Percentiles rank a stretch among this genome's conserved stretches.
These are phyloP conservation scores for Oreocharis arfaki DNA, from an alignment of 2,113 vertebrate genomes.

Conservation along the genomic window DNA sequence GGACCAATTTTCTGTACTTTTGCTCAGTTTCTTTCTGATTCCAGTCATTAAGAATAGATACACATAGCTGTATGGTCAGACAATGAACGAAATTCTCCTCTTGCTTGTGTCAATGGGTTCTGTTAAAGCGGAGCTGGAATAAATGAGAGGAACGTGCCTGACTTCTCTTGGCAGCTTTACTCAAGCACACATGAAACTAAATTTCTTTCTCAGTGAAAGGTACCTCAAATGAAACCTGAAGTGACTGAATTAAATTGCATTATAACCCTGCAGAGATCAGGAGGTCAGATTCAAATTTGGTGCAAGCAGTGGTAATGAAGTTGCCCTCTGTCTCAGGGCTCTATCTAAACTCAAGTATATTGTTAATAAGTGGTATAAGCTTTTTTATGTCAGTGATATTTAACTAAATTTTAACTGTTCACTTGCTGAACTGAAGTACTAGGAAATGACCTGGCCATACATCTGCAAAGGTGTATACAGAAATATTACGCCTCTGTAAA, in stretches of 20 bases:
- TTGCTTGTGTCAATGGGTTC: background rate
- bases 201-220: background rate
- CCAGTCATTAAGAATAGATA: conserved; percentile 16
- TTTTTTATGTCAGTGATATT: background rate
- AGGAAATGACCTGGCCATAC: background rate
- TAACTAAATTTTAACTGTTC: background rate
- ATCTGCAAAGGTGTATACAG: background rate
- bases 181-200: background rate
- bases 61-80: background rate
- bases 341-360: background rate
- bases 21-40: conserved; percentile 22
- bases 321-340: background rate
- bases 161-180: background rate
- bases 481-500: background rate
- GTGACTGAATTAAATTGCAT: conserved; percentile 35
- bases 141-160: conserved; percentile 17
- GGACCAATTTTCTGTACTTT: conserved; percentile 11
- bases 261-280: background rate
- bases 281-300: conserved; percentile 36
- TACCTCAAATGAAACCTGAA: conserved; percentile 4
- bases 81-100: background rate
- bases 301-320: conserved; percentile 26
- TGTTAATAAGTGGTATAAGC: background rate
- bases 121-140: background rate
- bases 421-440: background rate